Evolutionary conservation across 53 echinoderm and acorn worm genomes (phyloP), one percentile per base, ranked within the genome.

Genomic region (Glandiceps talaboti): DNA sequence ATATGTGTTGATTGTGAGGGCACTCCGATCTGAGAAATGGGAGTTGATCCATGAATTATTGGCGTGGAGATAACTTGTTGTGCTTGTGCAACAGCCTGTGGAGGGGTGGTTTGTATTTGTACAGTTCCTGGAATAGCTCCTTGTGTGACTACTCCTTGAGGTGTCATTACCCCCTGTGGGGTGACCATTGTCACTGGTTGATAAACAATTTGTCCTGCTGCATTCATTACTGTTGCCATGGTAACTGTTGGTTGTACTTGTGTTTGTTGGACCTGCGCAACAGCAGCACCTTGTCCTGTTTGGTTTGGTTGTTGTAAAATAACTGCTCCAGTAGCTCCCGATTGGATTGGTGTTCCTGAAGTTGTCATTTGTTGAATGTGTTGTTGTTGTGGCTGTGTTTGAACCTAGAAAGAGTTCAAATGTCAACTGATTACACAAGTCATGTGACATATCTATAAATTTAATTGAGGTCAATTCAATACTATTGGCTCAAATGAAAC

Each of bases 91-190:
- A 85, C 86, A 82, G 90, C 33, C 31, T 86, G 81, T 14, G 84
- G 78, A 29, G 81, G 81, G 0, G 80, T 79, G 31, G 87, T 77
- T 31, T 92, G 92, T 27, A 92, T 81, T 76, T 92, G 92, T 31
- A 92, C 92, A 33, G 92, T 89, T 85, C 92, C 92, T 86, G 93
- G 88, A 87, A 90, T 89, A 77, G 91, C 89, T 45, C 64, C 64
- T 76, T 93, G 99, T 73, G 99, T 86, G 30, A 99, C 87, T 45
- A 99, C 77, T 82, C 96, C 96, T 81, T 94, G 94, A 76, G 92
- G 91, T 84, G 96, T 91, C 74, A 96, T 88, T 33, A 96, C 92
- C 32, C 99, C 99, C 81, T 93, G 99, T 80, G 99, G 99, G 82
- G 90, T 87, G 74, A 99, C 64, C 64, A 45, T 45, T 45, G 64